phyloP scores from a whole-genome alignment of 1,140 invertebrate genomes.

The Leptinotarsa defecta region DNA sequence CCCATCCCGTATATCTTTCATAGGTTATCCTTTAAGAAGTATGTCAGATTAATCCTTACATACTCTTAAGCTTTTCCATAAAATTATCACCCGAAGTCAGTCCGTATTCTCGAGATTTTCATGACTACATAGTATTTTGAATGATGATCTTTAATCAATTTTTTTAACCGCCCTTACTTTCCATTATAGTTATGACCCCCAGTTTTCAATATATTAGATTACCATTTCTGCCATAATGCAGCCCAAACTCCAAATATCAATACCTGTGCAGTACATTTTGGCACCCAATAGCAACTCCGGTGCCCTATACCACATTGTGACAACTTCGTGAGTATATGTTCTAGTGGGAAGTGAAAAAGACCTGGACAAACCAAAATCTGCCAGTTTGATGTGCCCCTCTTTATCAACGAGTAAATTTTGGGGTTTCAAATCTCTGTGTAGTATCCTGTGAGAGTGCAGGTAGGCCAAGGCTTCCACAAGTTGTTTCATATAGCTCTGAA shows the following conservation, averaged over 20 bases:
- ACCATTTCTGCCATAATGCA: conserved; percentile 96
- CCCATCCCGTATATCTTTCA: too few species aligned
- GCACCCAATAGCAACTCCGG: conserved; percentile 93
- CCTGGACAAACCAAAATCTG: conserved; percentile 88
- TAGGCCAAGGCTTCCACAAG: conserved; percentile 87
- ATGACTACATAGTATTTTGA: neutral
- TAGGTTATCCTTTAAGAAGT: too few species aligned
- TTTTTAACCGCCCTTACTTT: neutral
- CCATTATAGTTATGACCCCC: neutral
- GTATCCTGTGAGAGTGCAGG: conserved; percentile 86
- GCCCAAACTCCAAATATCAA: conserved; percentile 95
- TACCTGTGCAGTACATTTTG: conserved; percentile 85
- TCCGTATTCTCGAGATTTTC: neutral
- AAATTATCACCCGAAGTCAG: too few species aligned
- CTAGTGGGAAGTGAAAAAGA: conserved; percentile 82
- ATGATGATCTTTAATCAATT: too few species aligned
- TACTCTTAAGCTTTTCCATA: too few species aligned
- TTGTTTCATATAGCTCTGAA: conserved; percentile 86
- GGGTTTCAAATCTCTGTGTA: conserved; percentile 90
- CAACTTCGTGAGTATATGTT: conserved; percentile 91
- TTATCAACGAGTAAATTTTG: conserved; percentile 87
- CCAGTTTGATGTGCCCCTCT: conserved; percentile 82
- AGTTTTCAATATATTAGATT: conserved; percentile 37
- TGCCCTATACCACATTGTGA: conserved; percentile 96
- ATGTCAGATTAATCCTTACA: too few species aligned